Percentiles rank a stretch among this genome's conserved stretches.
These are phyloP conservation scores for Grammomys surdaster DNA, from an alignment of 2,113 vertebrate species.

Conservation along the genomic window DNA sequence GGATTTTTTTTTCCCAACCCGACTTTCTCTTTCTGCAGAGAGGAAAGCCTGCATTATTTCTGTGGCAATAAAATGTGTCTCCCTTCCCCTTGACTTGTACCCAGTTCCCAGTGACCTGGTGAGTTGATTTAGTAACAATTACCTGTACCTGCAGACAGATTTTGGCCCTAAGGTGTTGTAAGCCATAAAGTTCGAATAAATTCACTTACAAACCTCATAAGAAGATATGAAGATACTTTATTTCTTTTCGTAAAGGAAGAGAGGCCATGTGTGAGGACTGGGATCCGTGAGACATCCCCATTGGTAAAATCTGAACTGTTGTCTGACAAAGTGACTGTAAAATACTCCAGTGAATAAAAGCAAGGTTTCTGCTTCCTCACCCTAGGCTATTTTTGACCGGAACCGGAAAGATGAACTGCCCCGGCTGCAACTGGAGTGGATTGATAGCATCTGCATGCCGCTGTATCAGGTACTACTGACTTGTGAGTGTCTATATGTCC, in stretches of 20 bases:
- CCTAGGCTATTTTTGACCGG: conserved; percentile 99
- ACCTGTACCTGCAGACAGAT: conserved; percentile 63
- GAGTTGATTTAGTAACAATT: conserved; percentile 70
- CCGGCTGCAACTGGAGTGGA: conserved; percentile 97
- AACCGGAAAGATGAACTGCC: conserved; percentile 99
- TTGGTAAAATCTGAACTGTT: conserved; percentile 76
- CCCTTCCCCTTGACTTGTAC: conserved; percentile 43
- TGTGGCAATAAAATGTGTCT: conserved; percentile 27
- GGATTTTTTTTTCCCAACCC: conserved; percentile 8
- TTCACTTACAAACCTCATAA: conserved; percentile 81
- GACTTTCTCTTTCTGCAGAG: conserved; percentile 37
- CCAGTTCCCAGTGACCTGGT: conserved; percentile 59
- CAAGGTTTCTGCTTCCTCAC: conserved; percentile 68
- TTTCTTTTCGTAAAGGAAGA: conserved; percentile 76
- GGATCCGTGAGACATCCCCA: conserved; percentile 76
- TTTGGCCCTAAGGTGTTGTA: conserved; percentile 76
- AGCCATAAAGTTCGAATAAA: conserved; percentile 79
- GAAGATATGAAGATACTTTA: conserved; percentile 71
- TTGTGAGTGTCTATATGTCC: conserved; percentile 40
- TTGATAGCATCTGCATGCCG: conserved; percentile 97
- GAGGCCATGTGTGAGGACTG: conserved; percentile 69
- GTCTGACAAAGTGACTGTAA: conserved; percentile 78
- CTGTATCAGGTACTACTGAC: conserved; percentile 94
- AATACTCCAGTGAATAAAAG: conserved; percentile 75
- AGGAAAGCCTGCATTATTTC: conserved; percentile 58